phyloP scores from a whole-genome alignment of 2,888 invertebrate genomes.

The Drosophila affinis region DNA sequence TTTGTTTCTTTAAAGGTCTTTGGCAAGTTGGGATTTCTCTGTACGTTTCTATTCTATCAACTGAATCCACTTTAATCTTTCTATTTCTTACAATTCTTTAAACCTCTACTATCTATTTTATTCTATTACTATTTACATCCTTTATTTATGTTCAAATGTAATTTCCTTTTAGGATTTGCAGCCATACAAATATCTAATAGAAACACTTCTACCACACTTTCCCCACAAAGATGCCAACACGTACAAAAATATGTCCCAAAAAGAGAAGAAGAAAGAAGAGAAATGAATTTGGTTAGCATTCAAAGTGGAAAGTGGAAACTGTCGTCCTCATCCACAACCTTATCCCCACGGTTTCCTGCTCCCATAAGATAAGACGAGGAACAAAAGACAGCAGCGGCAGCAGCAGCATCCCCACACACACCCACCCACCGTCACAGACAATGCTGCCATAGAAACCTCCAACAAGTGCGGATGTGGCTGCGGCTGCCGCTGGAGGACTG shows the following conservation, averaged over 20 bases:
- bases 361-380: slow-evolving; percentile 13
- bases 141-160: not conserved
- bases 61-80: too few relatives aligned
- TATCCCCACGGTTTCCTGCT: slow-evolving; percentile 18
- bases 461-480: slow-evolving; percentile 30
- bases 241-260: slow-evolving; percentile 7
- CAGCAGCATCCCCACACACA: not conserved
- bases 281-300: slow-evolving; percentile 13
- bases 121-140: not conserved
- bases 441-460: slow-evolving; percentile 16
- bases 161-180: not conserved
- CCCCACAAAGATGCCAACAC: slow-evolving; percentile 7
- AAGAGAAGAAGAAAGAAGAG: not conserved
- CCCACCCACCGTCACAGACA: not conserved
- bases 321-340: not conserved
- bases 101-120: not conserved
- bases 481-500: slow-evolving; percentile 9
- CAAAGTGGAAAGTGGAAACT: slow-evolving; percentile 16
- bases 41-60: too few relatives aligned
- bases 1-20: not conserved
- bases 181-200: not conserved
- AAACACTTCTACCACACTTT: not conserved
- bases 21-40: too few relatives aligned
- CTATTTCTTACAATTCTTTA: not conserved
- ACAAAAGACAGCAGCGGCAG: slow-evolving; percentile 16